A percentile compares a stretch with the other conserved stretches of the same genome.
Conservation (phyloP, 1,140 invertebrate genomes). For the Temnothorax nylanderi region DNA sequence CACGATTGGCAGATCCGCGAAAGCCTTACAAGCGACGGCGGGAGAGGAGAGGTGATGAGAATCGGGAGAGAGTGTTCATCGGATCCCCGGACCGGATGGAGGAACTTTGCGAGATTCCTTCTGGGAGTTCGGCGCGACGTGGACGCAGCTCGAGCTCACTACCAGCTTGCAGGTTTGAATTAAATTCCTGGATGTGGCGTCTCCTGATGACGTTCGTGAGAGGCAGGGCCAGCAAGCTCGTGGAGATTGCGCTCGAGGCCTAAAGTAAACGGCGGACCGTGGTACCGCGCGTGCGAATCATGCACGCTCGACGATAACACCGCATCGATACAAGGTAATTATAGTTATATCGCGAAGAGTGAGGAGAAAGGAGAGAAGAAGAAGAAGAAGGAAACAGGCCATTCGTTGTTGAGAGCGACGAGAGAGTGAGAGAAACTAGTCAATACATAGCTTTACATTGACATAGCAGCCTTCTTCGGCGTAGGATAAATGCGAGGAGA, state of each 20-base stretch:
- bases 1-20: constrained; percentile 51
- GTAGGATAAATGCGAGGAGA: constrained; percentile 70
- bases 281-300: background rate
- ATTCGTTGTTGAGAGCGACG: constrained; percentile 71
- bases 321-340: constrained; percentile 46
- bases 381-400: constrained; percentile 59
- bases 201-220: constrained; percentile 29
- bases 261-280: constrained; percentile 37
- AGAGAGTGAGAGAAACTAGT: constrained; percentile 82
- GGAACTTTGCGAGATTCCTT: constrained; percentile 23
- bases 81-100: background rate
- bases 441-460: constrained; percentile 85
- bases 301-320: constrained; percentile 17
- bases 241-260: constrained; percentile 55
- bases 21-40: constrained; percentile 65
- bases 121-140: background rate
- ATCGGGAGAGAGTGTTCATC: background rate
- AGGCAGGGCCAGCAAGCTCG: constrained; percentile 46
- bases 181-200: background rate
- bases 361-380: constrained; percentile 21
- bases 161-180: constrained; percentile 10
- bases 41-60: background rate
- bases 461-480: constrained; percentile 75
- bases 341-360: constrained; percentile 41
- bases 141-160: constrained; percentile 19